Conservation (phyloP, 30 jellyfish, hydroid and myxozoan species). For the Aurelia sp. region DNA sequence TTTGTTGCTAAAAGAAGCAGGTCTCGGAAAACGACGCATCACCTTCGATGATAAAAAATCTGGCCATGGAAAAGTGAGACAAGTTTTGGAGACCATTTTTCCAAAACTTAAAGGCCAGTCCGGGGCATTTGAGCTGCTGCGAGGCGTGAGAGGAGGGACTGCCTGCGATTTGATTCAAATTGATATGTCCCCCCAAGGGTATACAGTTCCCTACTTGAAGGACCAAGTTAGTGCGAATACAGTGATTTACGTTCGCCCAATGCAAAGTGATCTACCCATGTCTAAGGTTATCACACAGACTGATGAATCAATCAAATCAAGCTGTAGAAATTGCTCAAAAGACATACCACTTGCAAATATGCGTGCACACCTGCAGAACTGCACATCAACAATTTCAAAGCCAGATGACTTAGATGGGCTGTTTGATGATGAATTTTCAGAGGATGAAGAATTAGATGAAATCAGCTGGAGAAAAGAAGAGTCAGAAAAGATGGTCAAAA, state of each 20-base stretch:
- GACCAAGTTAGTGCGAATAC: conserved; percentile 32
- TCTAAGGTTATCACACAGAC: conserved; percentile 20
- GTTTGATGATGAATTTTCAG: conserved; percentile 15
- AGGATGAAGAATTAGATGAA: background rate
- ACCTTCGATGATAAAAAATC: conserved; percentile 22
- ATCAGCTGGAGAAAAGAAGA: background rate
- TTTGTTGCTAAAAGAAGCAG: conserved; percentile 29
- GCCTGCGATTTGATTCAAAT: conserved; percentile 4
- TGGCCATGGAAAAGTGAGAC: conserved; percentile 30
- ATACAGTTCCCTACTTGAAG: conserved; percentile 27
- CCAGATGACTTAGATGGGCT: background rate
- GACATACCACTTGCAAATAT: conserved; percentile 27
- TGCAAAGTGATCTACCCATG: conserved; percentile 33
- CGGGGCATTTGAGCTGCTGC: conserved; percentile 20
- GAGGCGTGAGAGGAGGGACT: conserved; percentile 31
- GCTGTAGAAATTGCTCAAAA: conserved; percentile 23
- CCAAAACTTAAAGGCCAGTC: conserved; percentile 34
- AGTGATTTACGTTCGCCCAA: conserved; percentile 22
- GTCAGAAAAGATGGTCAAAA: background rate
- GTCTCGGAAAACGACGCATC: conserved; percentile 19
- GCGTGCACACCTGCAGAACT: conserved; percentile 20
- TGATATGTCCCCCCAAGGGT: conserved; percentile 52
- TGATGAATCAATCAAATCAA: too few relatives aligned
- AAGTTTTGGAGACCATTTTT: conserved; percentile 38
- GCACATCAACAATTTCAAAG: conserved; percentile 7